phyloP scores from a whole-genome alignment of 2,113 vertebrate species.

The Delphinus delphis region DNA sequence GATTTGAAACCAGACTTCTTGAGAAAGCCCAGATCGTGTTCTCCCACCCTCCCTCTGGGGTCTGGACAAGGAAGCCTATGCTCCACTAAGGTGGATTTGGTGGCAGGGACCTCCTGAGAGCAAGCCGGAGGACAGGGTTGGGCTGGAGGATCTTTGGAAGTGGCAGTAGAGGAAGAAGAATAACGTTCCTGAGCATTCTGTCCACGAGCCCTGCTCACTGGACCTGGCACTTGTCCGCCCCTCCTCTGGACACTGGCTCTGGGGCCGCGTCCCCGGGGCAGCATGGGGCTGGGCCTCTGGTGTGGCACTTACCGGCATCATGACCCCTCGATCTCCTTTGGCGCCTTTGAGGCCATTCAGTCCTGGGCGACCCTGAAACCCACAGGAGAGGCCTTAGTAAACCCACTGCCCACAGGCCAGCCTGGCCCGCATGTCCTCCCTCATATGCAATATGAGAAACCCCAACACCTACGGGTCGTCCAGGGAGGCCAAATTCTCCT shows the following conservation, averaged over 20 bases:
- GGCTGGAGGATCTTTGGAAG: not conserved
- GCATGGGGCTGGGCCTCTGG: not conserved
- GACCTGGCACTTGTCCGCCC: not conserved
- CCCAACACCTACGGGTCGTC: conserved; percentile 90
- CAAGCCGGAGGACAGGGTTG: not conserved
- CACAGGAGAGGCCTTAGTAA: conserved; percentile 25
- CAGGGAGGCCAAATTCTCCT: conserved; percentile 95
- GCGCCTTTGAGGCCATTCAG: conserved; percentile 89
- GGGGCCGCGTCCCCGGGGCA: rapidly evolving
- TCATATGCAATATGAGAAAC: not conserved
- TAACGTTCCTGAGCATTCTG: not conserved
- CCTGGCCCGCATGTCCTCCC: not conserved
- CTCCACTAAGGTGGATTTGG: not conserved
- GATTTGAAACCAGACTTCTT: not conserved
- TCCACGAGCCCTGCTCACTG: not conserved
- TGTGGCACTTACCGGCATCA: conserved; percentile 84
- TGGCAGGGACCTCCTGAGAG: not conserved
- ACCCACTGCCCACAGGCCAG: not conserved
- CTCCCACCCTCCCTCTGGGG: not conserved
- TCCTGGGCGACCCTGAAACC: conserved; percentile 92
- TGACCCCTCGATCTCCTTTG: conserved; percentile 86
- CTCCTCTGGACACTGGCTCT: not conserved
- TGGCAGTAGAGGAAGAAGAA: not conserved
- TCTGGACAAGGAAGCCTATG: not conserved
- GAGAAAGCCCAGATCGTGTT: not conserved